A percentile compares a stretch with the other conserved stretches of the same genome.
These are phyloP conservation scores for Cynodonichthys magdalenae DNA, from an alignment of 2,797 vertebrate genomes.

Conservation along the genomic window DNA sequence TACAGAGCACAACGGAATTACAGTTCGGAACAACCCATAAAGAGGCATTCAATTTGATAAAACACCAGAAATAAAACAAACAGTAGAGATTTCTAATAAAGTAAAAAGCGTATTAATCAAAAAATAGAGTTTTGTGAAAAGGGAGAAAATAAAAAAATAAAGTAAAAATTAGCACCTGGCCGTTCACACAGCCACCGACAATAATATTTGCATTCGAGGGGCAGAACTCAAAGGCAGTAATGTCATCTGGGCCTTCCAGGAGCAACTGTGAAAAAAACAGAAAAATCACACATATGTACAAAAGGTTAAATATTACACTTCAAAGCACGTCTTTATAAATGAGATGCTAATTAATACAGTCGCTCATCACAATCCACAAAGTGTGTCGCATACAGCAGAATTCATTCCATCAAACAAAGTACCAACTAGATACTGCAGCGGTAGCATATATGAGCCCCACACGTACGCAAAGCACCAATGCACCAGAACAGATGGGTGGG, in stretches of 20 bases:
- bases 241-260: conserved; percentile 88
- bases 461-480: too few relatives aligned
- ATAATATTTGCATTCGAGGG: conserved; percentile 91
- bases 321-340: conserved; percentile 44
- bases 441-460: too few relatives aligned
- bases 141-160: conserved; percentile 8
- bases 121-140: conserved; percentile 11
- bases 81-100: background rate
- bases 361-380: conserved; percentile 46
- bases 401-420: conserved; percentile 28
- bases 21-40: too few relatives aligned
- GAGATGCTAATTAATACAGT: background rate
- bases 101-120: conserved; percentile 3
- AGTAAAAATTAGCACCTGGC: conserved; percentile 84
- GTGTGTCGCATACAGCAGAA: conserved; percentile 16
- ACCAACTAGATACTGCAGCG: background rate
- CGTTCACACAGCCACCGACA: conserved; percentile 89
- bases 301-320: conserved; percentile 44
- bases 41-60: background rate
- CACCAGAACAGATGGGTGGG: too few relatives aligned
- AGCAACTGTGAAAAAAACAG: conserved; percentile 83
- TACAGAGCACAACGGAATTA: too few relatives aligned
- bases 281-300: conserved; percentile 37
- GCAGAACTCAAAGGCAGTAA: conserved; percentile 91
- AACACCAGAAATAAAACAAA: background rate